Evolutionary conservation across 1,140 invertebrate species (phyloP).

Genomic region (Drosophila arizonae): DNA sequence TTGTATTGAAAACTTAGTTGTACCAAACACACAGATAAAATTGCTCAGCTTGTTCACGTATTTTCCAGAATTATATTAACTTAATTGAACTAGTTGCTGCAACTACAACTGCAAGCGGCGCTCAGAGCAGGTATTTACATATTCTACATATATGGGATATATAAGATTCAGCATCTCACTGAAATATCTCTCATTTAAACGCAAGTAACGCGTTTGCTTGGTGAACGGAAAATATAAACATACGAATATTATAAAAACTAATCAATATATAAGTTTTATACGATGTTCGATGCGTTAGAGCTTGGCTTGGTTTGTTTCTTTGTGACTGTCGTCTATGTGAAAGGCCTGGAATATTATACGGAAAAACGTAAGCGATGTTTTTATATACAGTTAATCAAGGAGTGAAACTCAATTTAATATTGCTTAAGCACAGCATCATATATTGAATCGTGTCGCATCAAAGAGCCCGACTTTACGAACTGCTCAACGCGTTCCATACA

Average conservation of each 20-base stretch:
- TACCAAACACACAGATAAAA: not conserved
- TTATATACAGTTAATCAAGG: constrained; percentile 4
- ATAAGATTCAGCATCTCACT: constrained; percentile 53
- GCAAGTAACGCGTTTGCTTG: constrained; percentile 58
- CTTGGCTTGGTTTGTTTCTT: constrained; percentile 83
- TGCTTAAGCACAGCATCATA: constrained; percentile 84
- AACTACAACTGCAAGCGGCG: constrained; percentile 34
- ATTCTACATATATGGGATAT: constrained; percentile 19
- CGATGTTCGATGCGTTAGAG: constrained; percentile 32
- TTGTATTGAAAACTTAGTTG: constrained; percentile 3
- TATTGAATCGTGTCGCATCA: constrained; percentile 86
- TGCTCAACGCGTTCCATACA: constrained; percentile 86
- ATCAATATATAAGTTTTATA: constrained; percentile 21
- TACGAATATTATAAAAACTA: constrained; percentile 9
- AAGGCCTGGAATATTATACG: constrained; percentile 49
- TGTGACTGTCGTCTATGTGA: constrained; percentile 85
- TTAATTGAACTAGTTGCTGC: constrained; percentile 51
- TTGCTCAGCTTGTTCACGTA: constrained; percentile 29
- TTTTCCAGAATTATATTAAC: constrained; percentile 61
- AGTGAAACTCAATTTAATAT: not conserved
- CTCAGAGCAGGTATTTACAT: constrained; percentile 17
- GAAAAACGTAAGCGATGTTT: constrained; percentile 64
- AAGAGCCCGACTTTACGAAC: constrained; percentile 85
- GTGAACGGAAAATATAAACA: constrained; percentile 21
- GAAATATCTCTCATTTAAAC: constrained; percentile 54